Evolutionary conservation across 2,797 vertebrate genomes (phyloP), one percentile per base, ranked within the genome.

Genomic region (Centroberyx gerrardi): DNA sequence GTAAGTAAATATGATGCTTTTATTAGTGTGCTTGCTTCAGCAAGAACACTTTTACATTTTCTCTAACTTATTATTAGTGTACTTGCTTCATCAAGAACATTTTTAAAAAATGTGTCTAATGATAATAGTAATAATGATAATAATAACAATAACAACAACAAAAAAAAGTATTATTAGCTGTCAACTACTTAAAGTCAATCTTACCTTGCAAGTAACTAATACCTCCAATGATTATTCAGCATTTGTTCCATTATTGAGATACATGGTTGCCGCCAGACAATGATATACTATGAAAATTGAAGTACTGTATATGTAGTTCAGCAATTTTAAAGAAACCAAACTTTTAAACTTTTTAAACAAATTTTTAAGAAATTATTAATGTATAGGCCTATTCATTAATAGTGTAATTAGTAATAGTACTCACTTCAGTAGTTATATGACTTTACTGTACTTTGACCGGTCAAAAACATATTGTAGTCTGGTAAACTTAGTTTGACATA

Each of bases 1-100:
- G 88, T 89, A 94, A 93, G 81, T 86, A 82, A 93, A 93, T 92
- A 90, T 84, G 88, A 84, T 91, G 88, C 90, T 94, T 94, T 94
- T 91, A 92, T 92, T 94, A 93, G 92, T 85, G 84, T 70, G 74
- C 87, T 88, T 83, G 78, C 85, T 74, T 87, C 76, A 83, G 83
- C 81, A 82, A 63, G 60, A 68, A 72, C 18, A 70, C 46, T 48
- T 86, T 70, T 55, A 27, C 73, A 70, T 70, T 62, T 10, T 33
- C 1, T 80, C 52, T 46, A 65, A 54, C 44, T 82, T 83, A 49
- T 68, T 53, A 29, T 70, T 61, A 64, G 22, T 59, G 28, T 54
- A 38, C 17, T 83, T 29, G 14, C 6, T 54, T 66, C 18, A 73
- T 22, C 31, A 58, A 68, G 15, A 68, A 38, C 10, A 51, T 46